These are phyloP conservation scores for Tromatobia lineatoria DNA, from an alignment of 2,888 invertebrate species.

Conservation along the genomic window DNA sequence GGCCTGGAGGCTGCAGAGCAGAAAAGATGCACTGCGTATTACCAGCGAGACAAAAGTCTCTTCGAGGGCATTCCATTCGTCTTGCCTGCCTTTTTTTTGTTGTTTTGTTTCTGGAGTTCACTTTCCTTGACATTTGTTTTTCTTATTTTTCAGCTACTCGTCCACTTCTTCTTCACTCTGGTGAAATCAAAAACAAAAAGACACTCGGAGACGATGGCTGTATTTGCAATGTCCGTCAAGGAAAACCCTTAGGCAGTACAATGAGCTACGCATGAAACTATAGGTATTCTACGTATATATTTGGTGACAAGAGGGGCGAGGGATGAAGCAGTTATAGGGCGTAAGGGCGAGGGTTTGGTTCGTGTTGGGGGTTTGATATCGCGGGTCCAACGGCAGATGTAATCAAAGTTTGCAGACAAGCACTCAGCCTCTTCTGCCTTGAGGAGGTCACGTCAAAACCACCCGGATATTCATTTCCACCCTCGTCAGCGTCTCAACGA, in stretches of 20 bases:
- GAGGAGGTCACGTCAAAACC: constrained; percentile 74
- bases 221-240: background rate
- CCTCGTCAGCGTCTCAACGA: constrained; percentile 69
- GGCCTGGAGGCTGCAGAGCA: constrained; percentile 25
- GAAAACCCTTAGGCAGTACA: constrained; percentile 23
- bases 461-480: constrained; percentile 75
- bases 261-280: constrained; percentile 8
- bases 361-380: constrained; percentile 70
- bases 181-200: constrained; percentile 43
- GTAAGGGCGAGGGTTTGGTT: constrained; percentile 70
- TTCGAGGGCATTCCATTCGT: constrained; percentile 51
- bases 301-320: constrained; percentile 4
- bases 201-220: constrained; percentile 33
- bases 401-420: constrained; percentile 83
- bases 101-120: constrained; percentile 18
- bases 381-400: constrained; percentile 77
- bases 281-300: constrained; percentile 1
- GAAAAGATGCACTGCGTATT: constrained; percentile 31
- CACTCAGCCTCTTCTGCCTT: constrained; percentile 72
- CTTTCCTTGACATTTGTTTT: constrained; percentile 17
- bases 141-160: constrained; percentile 26
- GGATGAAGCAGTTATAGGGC: constrained; percentile 34
- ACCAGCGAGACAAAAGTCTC: constrained; percentile 39
- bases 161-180: constrained; percentile 29
- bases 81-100: constrained; percentile 1